A percentile compares a stretch with the other conserved stretches of the same genome.
Evolutionary conservation across 1,140 invertebrate genomes (phyloP).

Genomic region (Zaprionus nigranus): DNA sequence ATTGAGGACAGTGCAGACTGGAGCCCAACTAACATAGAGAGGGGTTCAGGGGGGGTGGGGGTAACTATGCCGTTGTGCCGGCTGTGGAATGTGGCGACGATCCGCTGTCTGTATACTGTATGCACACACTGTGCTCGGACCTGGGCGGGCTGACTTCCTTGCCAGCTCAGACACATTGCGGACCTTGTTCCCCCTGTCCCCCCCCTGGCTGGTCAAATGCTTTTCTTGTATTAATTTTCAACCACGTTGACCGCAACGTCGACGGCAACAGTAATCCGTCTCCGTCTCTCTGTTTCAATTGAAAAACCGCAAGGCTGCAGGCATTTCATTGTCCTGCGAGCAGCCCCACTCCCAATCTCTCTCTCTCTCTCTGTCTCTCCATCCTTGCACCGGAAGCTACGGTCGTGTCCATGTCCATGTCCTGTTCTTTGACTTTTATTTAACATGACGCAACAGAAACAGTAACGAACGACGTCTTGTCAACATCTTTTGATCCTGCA

Average conservation of each 20-base stretch:
- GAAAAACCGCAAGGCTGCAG: slow-evolving; percentile 51
- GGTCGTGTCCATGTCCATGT: slow-evolving; percentile 51
- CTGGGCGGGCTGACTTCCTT: slow-evolving; percentile 23
- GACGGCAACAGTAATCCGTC: slow-evolving; percentile 9
- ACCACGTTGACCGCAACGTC: slow-evolving; percentile 43
- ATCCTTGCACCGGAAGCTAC: slow-evolving; percentile 66
- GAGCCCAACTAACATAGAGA: slow-evolving; percentile 18
- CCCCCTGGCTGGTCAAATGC: background rate
- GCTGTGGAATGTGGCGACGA: slow-evolving; percentile 44
- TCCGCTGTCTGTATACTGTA: background rate
- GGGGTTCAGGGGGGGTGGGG: background rate
- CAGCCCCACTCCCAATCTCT: background rate
- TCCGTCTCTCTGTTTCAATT: slow-evolving; percentile 38
- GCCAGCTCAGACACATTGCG: background rate
- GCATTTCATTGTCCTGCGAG: slow-evolving; percentile 31
- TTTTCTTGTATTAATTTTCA: slow-evolving; percentile 44
- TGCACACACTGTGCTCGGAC: background rate
- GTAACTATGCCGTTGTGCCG: slow-evolving; percentile 41
- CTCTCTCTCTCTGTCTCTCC: background rate
- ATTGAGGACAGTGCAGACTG: slow-evolving; percentile 73
- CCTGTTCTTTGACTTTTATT: slow-evolving; percentile 76
- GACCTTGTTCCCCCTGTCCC: background rate
- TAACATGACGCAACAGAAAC: slow-evolving; percentile 79
- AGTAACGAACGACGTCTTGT: slow-evolving; percentile 55
- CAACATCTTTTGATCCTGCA: slow-evolving; percentile 63